Base-by-base conservation (phyloP, 2,888 invertebrate genomes). In the Caenorhabditis macrosperma region DNA sequence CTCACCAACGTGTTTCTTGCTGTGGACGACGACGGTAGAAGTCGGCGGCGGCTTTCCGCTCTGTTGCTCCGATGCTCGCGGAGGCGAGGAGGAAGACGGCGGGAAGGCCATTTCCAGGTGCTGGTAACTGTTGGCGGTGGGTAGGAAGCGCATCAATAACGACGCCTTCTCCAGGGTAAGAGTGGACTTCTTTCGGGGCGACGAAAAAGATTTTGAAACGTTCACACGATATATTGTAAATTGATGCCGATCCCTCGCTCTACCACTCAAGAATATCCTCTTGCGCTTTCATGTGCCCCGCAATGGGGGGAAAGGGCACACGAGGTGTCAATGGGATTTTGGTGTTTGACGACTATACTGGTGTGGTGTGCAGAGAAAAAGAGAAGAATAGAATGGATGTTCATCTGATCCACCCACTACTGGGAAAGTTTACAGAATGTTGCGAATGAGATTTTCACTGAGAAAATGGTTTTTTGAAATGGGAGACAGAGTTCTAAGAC, bases 141-240 rank as follows among this genome's bases (percentile, higher is more conserved):
- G 17, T 41, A 48, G 64, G 28, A 74, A 74, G 41, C 74, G 24
- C 74, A 74, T 74, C 20, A 44, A 0, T n/a, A 41, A 3, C 10
- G 1, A 50, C 2, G 33, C 26, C 9, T 33, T 33, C 33, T 7
- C 9, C 33, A 46, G 12, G 12, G 10, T 24, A 30, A 57, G 41
- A 30, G 26, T 55, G 15, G 35, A 52, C 38, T 38, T 12, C 12
- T 38, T 38, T 38, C 15, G 38, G 15, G 38, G 50, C 33, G 61
- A 71, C 24, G 57, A 63, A 63, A 64, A 57, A 63, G 63, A 64
- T 78, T 38, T 72, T 61, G 72, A 78, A 74, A 79, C 63, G 74
- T 79, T 79, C 79, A 79, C 79, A 79, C 79, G 79, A 79, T 74
- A 79, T 79, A 79, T 69, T 79, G 79, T 79, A 79, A 79, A 75